These are phyloP conservation scores for Oxycera nigricornis DNA, from an alignment of 2,888 invertebrate genomes.

Conservation along the genomic window DNA sequence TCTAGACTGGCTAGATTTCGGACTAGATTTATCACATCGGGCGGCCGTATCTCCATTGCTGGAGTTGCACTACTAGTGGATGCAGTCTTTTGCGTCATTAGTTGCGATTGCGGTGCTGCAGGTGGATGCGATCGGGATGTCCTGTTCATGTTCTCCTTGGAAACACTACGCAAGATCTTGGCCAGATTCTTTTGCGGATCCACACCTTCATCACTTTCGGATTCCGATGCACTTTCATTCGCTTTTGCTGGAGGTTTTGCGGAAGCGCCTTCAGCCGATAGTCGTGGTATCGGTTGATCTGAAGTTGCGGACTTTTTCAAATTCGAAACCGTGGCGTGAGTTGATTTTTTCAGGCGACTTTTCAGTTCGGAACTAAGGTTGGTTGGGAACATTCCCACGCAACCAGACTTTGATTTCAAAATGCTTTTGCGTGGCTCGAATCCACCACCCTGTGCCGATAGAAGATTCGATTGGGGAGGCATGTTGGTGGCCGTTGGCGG, in stretches of 20 bases:
- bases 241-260: constrained; percentile 39
- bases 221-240: constrained; percentile 44
- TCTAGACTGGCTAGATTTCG: constrained; percentile 58
- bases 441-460: constrained; percentile 46
- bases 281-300: constrained; percentile 32
- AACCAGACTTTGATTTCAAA: constrained; percentile 56
- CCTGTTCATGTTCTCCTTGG: constrained; percentile 55
- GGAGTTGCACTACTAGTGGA: background rate
- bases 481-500: constrained; percentile 18
- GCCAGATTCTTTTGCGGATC: constrained; percentile 56
- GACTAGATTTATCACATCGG: constrained; percentile 59
- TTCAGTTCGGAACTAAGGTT: constrained; percentile 60
- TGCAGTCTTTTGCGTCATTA: background rate
- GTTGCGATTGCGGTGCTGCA: constrained; percentile 1
- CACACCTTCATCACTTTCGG: constrained; percentile 46
- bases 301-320: constrained; percentile 57
- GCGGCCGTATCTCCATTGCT: constrained; percentile 50
- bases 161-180: constrained; percentile 55
- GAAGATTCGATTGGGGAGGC: constrained; percentile 38
- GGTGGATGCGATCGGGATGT: too few relatives aligned
- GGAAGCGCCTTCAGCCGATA: constrained; percentile 1
- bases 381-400: constrained; percentile 58
- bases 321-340: constrained; percentile 59
- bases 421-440: constrained; percentile 54
- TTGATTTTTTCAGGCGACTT: constrained; percentile 59